phyloP scores from a whole-genome alignment of 2,888 invertebrate species.

The Emesis russula region DNA sequence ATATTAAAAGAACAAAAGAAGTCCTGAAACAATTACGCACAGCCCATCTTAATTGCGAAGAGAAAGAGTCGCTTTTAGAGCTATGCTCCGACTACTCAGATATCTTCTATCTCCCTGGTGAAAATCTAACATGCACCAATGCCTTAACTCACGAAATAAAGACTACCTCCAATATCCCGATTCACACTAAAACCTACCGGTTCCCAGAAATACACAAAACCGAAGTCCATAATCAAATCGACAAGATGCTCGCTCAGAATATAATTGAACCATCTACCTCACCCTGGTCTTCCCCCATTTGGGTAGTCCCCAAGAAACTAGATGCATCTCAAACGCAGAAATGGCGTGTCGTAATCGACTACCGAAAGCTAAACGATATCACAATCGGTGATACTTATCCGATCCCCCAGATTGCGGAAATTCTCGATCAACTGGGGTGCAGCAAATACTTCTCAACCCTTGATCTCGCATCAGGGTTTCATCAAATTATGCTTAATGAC shows the following conservation, averaged over 20 bases:
- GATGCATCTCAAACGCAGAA: conserved; percentile 78
- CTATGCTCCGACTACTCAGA: conserved; percentile 54
- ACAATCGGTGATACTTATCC: conserved; percentile 83
- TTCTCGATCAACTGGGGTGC: conserved; percentile 82
- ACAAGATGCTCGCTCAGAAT: conserved; percentile 78
- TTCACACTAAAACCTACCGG: conserved; percentile 78
- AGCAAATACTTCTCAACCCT: conserved; percentile 80
- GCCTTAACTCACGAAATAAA: conserved; percentile 66
- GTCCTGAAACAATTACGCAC: neutral
- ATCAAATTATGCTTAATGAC: conserved; percentile 61
- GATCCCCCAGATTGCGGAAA: conserved; percentile 83
- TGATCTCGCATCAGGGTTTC: conserved; percentile 70
- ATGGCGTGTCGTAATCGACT: conserved; percentile 81
- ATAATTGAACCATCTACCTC: conserved; percentile 83
- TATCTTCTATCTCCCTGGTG: conserved; percentile 63
- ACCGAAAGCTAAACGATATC: conserved; percentile 81
- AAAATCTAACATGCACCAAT: conserved; percentile 62
- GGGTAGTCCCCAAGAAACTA: conserved; percentile 80
- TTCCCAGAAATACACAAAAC: conserved; percentile 82
- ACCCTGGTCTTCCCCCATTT: conserved; percentile 85
- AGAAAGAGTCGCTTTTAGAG: conserved; percentile 24
- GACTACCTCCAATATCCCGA: conserved; percentile 60
- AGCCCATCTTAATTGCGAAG: conserved; percentile 49
- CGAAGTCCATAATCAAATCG: conserved; percentile 74
- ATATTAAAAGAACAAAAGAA: neutral